These are phyloP conservation scores for Otocyon megalotis DNA, from an alignment of 2,113 vertebrate genomes.

Conservation along the genomic window DNA sequence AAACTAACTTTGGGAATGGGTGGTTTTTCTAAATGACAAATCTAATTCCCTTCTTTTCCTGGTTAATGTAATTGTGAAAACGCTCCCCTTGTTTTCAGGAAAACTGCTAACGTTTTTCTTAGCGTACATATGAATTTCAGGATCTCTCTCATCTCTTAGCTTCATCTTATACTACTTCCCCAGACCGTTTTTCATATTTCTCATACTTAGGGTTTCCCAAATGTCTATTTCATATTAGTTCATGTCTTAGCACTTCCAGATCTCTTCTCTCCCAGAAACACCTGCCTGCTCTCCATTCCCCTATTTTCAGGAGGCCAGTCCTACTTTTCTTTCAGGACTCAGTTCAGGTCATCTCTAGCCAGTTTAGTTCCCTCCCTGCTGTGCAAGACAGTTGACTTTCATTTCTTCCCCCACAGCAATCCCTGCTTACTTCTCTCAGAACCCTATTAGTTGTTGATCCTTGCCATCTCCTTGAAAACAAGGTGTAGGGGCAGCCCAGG, in stretches of 20 bases:
- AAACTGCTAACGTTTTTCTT: background rate
- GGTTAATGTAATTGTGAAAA: slow-evolving; percentile 13
- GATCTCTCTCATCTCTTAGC: background rate
- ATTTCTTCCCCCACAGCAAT: background rate
- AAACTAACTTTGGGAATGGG: background rate
- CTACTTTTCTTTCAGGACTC: background rate
- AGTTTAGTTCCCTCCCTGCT: background rate
- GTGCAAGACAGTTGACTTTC: background rate
- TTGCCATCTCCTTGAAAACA: background rate
- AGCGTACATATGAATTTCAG: background rate
- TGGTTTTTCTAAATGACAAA: background rate
- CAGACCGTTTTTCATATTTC: background rate
- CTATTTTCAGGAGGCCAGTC: background rate
- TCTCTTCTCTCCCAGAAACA: background rate
- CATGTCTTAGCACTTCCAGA: background rate
- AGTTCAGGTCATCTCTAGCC: background rate
- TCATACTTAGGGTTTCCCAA: background rate
- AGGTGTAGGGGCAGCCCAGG: background rate
- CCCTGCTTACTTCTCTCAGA: background rate
- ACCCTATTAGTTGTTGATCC: background rate
- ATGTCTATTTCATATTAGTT: background rate
- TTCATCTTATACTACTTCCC: background rate
- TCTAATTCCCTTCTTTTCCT: background rate
- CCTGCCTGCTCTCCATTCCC: background rate
- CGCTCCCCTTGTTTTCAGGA: background rate